A percentile compares a stretch with the other conserved stretches of the same genome.
Conservation (phyloP, 1,140 invertebrate species). For the Pseudomyrmex gracilis region DNA sequence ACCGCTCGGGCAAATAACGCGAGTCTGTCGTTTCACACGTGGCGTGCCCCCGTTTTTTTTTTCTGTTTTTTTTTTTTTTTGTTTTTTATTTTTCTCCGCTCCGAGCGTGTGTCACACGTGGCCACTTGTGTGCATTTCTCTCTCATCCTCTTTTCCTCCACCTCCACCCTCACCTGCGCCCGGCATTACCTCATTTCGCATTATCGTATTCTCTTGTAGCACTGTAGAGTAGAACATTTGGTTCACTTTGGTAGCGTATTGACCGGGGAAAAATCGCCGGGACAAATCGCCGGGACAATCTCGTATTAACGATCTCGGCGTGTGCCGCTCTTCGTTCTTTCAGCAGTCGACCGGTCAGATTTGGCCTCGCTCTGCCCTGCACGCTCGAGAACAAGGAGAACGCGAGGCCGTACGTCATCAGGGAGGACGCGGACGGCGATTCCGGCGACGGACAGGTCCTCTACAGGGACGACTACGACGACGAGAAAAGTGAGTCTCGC, state of each 20-base stretch:
- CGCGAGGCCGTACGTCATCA: conserved; percentile 90
- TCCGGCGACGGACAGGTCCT: conserved; percentile 89
- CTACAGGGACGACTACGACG: conserved; percentile 92
- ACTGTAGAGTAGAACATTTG: conserved; percentile 81
- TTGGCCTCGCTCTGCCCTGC: conserved; percentile 90
- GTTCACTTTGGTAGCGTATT: conserved; percentile 75
- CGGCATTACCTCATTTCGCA: conserved; percentile 59
- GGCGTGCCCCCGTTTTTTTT: conserved; percentile 17
- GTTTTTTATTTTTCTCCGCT: conserved; percentile 61
- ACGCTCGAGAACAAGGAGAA: conserved; percentile 95
- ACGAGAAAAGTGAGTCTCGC: conserved; percentile 86
- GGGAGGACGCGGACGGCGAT: conserved; percentile 88
- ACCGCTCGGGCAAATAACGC: conserved; percentile 1
- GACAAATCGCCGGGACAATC: neutral
- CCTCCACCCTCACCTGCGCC: no score
- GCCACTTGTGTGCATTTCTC: conserved; percentile 39
- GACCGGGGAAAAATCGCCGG: no score
- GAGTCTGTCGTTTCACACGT: conserved; percentile 51
- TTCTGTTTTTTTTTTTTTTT: no score
- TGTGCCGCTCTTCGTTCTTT: conserved; percentile 65
- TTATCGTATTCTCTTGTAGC: conserved; percentile 58
- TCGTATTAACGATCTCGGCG: conserved; percentile 6
- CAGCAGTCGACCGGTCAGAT: conserved; percentile 92
- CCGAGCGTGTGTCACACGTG: conserved; percentile 37
- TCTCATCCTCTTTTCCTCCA: neutral